These are phyloP conservation scores for Microplitis manilae DNA, from an alignment of 2,888 invertebrate species.

Conservation along the genomic window DNA sequence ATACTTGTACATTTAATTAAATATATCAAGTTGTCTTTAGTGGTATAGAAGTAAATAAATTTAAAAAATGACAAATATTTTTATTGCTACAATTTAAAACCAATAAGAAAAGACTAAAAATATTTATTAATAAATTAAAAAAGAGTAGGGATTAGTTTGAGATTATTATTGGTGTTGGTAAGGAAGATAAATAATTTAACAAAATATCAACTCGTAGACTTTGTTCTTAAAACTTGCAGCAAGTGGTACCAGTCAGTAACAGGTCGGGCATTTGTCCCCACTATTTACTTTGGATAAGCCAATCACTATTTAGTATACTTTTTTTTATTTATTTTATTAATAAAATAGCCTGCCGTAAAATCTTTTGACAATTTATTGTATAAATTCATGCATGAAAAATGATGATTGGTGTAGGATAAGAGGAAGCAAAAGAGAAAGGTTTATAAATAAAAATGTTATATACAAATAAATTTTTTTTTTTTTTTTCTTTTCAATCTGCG, in stretches of 20 bases:
- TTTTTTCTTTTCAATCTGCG: slow-evolving; percentile 53
- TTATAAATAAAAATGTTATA: not conserved
- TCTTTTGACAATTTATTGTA: not conserved
- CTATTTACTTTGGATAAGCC: slow-evolving; percentile 21
- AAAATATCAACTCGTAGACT: slow-evolving; percentile 53
- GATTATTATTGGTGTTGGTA: slow-evolving; percentile 26
- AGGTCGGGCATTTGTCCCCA: slow-evolving; percentile 52
- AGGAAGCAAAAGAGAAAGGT: too few relatives aligned
- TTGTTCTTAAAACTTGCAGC: slow-evolving; percentile 36
- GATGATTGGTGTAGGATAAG: not conserved
- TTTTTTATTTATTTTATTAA: not conserved
- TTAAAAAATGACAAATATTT: too few relatives aligned
- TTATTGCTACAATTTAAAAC: too few relatives aligned
- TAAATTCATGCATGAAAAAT: not conserved
- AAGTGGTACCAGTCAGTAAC: slow-evolving; percentile 62
- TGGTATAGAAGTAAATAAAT: too few relatives aligned
- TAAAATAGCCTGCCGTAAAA: not conserved
- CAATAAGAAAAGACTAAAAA: too few relatives aligned
- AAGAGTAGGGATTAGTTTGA: not conserved
- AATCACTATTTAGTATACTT: not conserved
- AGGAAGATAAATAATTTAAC: slow-evolving; percentile 24
- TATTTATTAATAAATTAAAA: too few relatives aligned
- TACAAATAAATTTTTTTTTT: not conserved
- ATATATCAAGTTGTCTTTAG: too few relatives aligned
- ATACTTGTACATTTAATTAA: too few relatives aligned